Base-by-base conservation (phyloP, 2,888 invertebrate species). In the Xestia sexstrigata region DNA sequence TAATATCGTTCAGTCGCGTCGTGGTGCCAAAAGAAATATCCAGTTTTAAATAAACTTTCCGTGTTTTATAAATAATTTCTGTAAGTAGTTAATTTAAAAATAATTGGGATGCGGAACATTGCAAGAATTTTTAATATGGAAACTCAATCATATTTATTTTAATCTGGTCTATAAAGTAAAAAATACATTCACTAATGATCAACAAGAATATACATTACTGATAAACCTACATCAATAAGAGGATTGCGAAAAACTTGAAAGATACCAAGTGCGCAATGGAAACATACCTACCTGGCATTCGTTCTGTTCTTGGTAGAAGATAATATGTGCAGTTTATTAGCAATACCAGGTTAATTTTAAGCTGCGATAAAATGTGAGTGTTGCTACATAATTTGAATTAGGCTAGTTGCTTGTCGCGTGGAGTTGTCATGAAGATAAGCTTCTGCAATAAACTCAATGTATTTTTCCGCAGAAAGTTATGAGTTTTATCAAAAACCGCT, bases 11-110 rank as follows among this genome's bases (percentile, higher is more conserved):
- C 89, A 87, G 92, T 91, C 91, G 90, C 92, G 89, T 77, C 87
- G 74, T 78, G 93, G 90, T 90, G 90, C 93, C 93, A 94, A 93
- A 92, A 93, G 91, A 92, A 92, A 90, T 90, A 90, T 90, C 84
- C 84, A 78, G 82, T 84, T 89, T 89, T 89, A 89, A 89, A 89
- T 90, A 88, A 87, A 82, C 84, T 89, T 90, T 87, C 83, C 84
- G 83, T 76, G 89, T 91, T 91, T 91, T 90, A 90, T 89, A 88
- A 80, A 83, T 89, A 81, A 85, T 81, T 83, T 85, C 47, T 45
- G 70, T 74, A 65, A 63, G 60, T 77, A n/a, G 9, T 35, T 78
- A 84, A 63, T 69, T 84, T 89, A 81, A 83, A 80, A 81, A 81
- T 82, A 86, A 76, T 78, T 74, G 70, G 71, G 62, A 79, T 69